Base-by-base conservation (phyloP, 2,797 vertebrate genomes). In the Ispidina picta region DNA sequence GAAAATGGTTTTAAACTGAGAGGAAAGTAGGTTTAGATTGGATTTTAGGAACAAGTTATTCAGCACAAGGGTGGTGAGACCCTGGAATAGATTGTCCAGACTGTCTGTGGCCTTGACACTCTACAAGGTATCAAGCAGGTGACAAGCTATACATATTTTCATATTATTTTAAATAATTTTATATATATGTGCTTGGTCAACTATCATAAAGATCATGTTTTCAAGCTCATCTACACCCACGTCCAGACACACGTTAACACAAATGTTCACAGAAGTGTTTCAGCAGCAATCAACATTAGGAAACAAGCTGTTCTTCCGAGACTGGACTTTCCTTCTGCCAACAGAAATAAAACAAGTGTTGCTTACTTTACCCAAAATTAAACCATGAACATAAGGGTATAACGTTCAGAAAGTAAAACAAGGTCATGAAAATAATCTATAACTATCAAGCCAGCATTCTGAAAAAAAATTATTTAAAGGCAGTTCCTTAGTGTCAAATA, bases 351-450 rank as follows among this genome's bases (percentile, higher is more conserved):
- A 80, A 37, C 10, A 76, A 75, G 25, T 4, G 49, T 35, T 88
- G 44, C 52, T 87, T 60, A 55, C 25, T 66, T 69, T 39, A 83
- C 21, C 5, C 37, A 33, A 65, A 91, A 83, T 55, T 60, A 83
- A 88, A 89, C 69, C 26, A 73, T 0, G 1, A 82, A 29, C 19
- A 51, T 62, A 73, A 77, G 19, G 6, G 18, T 73, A 21, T 18
- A 78, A 89, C n/a, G 66, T 65, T 85, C 59, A 92, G 35, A 31
- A 89, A 88, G 28, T 78, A 71, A 85, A 95, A 89, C 23, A 70
- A 85, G 55, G 33, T 78, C 76, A 69, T 26, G 14, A 81, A 93
- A 92, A 81, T 54, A 6, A 75, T 20, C 44, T 56, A 55, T 29
- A 75, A 65, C 18, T 22, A 72, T 31, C 23, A 56, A 55, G 37